Conservation (phyloP, 2,888 invertebrate species). For the Ophion obscuratus region DNA sequence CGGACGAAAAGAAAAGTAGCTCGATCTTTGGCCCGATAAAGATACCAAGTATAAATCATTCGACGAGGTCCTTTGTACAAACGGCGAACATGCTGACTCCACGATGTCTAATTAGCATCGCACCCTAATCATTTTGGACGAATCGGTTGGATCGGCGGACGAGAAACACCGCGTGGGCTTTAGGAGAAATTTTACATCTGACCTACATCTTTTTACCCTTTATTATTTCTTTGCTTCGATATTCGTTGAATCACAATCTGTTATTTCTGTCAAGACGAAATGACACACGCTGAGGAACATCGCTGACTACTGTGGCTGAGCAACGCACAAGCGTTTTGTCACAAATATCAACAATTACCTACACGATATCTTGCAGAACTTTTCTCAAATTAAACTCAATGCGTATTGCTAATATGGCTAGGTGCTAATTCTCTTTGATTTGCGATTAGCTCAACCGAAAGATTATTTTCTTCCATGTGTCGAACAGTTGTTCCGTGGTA, state of each 20-base stretch:
- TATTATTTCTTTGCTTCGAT: not conserved
- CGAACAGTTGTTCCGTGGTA: too few relatives aligned
- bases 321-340: too few relatives aligned
- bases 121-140: conserved; percentile 40
- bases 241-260: not conserved
- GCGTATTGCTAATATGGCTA: too few relatives aligned
- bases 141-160: conserved; percentile 38
- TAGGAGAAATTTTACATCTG: not conserved
- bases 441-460: too few relatives aligned
- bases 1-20: conserved; percentile 74
- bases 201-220: too few relatives aligned
- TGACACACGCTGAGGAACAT: too few relatives aligned
- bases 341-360: too few relatives aligned
- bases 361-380: not conserved
- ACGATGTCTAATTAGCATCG: conserved; percentile 52
- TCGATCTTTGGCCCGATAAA: conserved; percentile 75
- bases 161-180: not conserved
- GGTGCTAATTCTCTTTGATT: too few relatives aligned
- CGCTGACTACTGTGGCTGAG: too few relatives aligned
- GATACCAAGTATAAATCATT: conserved; percentile 60
- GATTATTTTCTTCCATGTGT: too few relatives aligned
- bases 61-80: conserved; percentile 53
- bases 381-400: not conserved
- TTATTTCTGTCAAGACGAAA: not conserved
- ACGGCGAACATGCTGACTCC: conserved; percentile 29